phyloP scores from a whole-genome alignment of 2,888 invertebrate genomes.

The Eurytoma adleriae region DNA sequence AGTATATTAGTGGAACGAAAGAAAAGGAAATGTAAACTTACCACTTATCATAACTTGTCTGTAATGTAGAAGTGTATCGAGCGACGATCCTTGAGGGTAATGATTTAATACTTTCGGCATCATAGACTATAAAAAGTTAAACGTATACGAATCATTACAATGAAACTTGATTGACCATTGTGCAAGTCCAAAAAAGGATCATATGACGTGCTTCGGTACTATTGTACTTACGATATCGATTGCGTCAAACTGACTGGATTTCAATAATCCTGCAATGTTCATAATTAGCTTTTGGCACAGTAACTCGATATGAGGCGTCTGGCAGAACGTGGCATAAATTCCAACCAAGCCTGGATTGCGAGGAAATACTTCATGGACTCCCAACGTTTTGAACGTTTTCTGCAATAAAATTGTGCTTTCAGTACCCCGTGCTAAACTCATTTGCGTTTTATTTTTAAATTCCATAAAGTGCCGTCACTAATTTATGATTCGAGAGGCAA shows the following conservation, averaged over 20 bases:
- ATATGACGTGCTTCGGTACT: background rate
- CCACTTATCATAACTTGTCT: conserved; percentile 67
- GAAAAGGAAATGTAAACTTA: conserved; percentile 47
- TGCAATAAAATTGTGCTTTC: conserved; percentile 37
- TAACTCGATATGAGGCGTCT: conserved; percentile 60
- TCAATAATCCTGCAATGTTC: conserved; percentile 63
- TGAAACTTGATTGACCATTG: conserved; percentile 19
- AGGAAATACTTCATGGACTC: conserved; percentile 65
- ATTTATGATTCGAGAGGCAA: too few species aligned
- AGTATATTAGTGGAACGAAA: too few species aligned
- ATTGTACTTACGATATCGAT: conserved; percentile 48
- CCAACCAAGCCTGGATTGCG: conserved; percentile 60
- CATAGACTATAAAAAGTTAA: conserved; percentile 58
- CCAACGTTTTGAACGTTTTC: conserved; percentile 64
- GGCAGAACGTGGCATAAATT: conserved; percentile 62
- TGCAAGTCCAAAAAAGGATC: background rate
- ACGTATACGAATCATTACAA: background rate
- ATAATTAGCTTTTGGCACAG: conserved; percentile 62
- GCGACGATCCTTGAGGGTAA: conserved; percentile 68
- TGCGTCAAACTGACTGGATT: conserved; percentile 64
- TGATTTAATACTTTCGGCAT: conserved; percentile 64
- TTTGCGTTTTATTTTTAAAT: too few species aligned
- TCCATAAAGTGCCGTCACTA: too few species aligned
- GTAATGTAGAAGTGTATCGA: conserved; percentile 66
- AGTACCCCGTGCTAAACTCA: too few species aligned